Evolutionary conservation across 2,113 vertebrate genomes (phyloP), one percentile per base, ranked within the genome.

Genomic region (Hucho hucho): DNA sequence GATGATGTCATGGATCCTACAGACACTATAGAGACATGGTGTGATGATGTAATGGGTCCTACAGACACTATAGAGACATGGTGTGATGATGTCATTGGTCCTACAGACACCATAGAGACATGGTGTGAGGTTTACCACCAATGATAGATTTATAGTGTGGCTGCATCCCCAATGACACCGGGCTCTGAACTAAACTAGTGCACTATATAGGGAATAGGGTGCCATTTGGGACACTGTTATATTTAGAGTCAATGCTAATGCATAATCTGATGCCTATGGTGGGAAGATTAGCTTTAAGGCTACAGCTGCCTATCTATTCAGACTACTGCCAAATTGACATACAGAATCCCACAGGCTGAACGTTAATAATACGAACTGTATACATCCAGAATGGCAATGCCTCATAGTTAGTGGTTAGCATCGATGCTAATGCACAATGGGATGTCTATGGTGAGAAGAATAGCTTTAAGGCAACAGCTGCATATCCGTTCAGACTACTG

Each of bases 341-440:
- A 13, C 4, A 29, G 29, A 28, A 4, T 32, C 25, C n/a, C 26
- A 16, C 24, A 18, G 26, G 64, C 64, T 64, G 24, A 68, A 68
- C 28, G 9, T 24, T 20, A 22, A 68, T 22, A 5, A 43, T 68
- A 28, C 3, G 26, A 68, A 43, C 32, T 20, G 5, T 7, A 49
- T 63, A 43, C 13, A 4, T 37, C 14, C 37, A 67, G 14, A 18
- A 24, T 43, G 65, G 12, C 26, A 32, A 20, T 13, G 20, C 6
- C 4, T 4, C 25, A 11, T 2, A 29, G 68, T n/a, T 16, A 18
- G 2, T n/a, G 28, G 46, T 47, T 47, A 47, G 46, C 61, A 69
- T 73, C 69, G 70, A 67, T 61, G 75, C 65, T 87, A 83, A 87
- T 84, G 78, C 86, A 82, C 87, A 72, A 87, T 75, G 56, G 65